Evolutionary conservation across 2,113 vertebrate genomes (phyloP).

Genomic region (Mus pahari): DNA sequence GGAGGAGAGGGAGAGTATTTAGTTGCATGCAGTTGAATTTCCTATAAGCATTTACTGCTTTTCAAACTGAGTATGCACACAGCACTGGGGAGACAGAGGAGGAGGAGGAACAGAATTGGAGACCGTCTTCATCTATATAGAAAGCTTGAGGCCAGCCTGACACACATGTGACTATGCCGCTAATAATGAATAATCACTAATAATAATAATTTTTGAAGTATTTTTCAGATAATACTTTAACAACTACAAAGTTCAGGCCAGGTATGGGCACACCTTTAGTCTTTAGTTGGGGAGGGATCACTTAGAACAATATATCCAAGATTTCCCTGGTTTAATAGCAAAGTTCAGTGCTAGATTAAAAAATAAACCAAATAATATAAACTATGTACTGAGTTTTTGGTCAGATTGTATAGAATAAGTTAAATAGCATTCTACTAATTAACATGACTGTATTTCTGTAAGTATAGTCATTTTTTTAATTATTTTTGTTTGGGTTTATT

Average conservation of each 20-base stretch:
- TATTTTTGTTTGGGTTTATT: not conserved
- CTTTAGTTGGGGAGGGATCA: not conserved
- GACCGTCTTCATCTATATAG: not conserved
- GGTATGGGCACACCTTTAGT: not conserved
- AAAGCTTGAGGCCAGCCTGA: not conserved
- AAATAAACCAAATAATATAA: not conserved
- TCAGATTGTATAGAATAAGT: not conserved
- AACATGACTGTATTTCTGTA: not conserved
- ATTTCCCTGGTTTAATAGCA: not conserved
- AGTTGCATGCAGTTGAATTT: not conserved
- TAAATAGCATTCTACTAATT: not conserved
- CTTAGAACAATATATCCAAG: not conserved
- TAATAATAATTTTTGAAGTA: not conserved
- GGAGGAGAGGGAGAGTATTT: not conserved
- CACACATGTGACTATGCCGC: not conserved
- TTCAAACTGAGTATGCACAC: not conserved
- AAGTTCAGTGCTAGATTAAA: not conserved
- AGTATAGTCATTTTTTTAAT: not conserved
- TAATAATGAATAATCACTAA: not conserved
- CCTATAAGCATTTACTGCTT: constrained; percentile 18
- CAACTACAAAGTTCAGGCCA: not conserved
- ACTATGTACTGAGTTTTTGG: not conserved
- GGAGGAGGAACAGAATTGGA: not conserved
- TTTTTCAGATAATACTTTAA: constrained; percentile 43
- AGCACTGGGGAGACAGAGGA: not conserved